phyloP scores from a whole-genome alignment of 2,888 invertebrate species.

The Meganola albula region DNA sequence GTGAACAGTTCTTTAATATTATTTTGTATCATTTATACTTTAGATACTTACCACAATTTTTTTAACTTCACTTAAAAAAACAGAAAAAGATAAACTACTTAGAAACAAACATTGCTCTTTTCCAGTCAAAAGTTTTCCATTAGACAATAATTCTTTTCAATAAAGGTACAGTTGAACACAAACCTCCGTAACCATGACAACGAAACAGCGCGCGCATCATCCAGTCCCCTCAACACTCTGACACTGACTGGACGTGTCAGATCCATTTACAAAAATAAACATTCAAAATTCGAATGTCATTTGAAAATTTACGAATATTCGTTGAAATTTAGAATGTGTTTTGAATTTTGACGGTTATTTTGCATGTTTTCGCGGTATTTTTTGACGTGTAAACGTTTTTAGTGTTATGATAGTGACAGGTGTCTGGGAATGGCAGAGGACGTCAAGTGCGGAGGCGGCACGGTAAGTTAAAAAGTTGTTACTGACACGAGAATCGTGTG shows the following conservation, averaged over 20 bases:
- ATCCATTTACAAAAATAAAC: constrained; percentile 36
- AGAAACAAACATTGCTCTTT: constrained; percentile 9
- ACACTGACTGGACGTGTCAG: constrained; percentile 46
- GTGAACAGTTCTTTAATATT: no score
- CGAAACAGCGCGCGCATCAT: constrained; percentile 68
- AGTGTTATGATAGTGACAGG: constrained; percentile 41
- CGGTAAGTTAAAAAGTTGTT: constrained; percentile 45
- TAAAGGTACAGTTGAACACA: constrained; percentile 23
- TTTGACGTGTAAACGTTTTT: constrained; percentile 19
- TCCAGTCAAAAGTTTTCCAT: constrained; percentile 21
- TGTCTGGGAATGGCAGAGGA: constrained; percentile 51
- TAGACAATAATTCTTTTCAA: constrained; percentile 19
- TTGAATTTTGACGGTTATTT: constrained; percentile 9
- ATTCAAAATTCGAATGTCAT: constrained; percentile 24
- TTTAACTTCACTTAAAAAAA: no score
- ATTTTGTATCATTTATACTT: no score
- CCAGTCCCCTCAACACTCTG: constrained; percentile 50
- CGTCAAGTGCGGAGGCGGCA: constrained; percentile 50
- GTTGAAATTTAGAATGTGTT: constrained; percentile 9
- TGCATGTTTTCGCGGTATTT: constrained; percentile 13
- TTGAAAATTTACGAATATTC: constrained; percentile 10
- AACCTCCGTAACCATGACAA: constrained; percentile 55
- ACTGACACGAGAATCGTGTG: no score
- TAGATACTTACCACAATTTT: no score
- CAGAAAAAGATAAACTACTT: no score